A percentile compares a stretch with the other conserved stretches of the same genome.
Evolutionary conservation across 2,888 invertebrate genomes (phyloP).

Genomic region (Netelia melanura): DNA sequence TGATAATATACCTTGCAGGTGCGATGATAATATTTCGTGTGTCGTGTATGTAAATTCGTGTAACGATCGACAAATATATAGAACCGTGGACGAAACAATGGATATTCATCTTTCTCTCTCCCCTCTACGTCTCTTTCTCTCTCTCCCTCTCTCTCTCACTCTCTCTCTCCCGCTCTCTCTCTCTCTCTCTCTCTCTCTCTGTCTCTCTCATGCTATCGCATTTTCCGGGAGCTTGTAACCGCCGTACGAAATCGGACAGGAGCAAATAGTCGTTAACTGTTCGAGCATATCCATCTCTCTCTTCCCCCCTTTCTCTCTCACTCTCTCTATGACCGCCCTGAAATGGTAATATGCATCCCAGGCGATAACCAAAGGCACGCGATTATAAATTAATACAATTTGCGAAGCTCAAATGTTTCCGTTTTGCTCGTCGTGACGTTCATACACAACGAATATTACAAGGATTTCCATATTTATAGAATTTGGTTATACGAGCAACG

Average conservation of each 20-base stretch:
- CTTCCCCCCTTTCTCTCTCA: neutral
- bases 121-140: neutral
- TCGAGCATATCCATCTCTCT: conserved; percentile 3
- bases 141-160: too few species aligned
- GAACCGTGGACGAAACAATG: conserved; percentile 17
- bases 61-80: conserved; percentile 58
- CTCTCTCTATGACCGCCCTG: conserved; percentile 16
- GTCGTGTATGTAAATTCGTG: conserved; percentile 50
- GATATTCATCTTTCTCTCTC: conserved; percentile 27
- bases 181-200: conserved; percentile 3
- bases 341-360: conserved; percentile 20
- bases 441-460: conserved; percentile 27
- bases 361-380: conserved; percentile 26
- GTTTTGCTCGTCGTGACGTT: neutral
- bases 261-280: conserved; percentile 58
- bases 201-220: neutral
- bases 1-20: conserved; percentile 7
- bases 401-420: conserved; percentile 39
- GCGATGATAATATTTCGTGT: conserved; percentile 20
- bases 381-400: conserved; percentile 62
- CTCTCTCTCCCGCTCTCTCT: neutral
- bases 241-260: conserved; percentile 31
- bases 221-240: neutral
- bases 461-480: conserved; percentile 60
- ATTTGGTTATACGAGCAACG: conserved; percentile 4